phyloP scores from a whole-genome alignment of 2,888 invertebrate species.

The Pandemis heparana region DNA sequence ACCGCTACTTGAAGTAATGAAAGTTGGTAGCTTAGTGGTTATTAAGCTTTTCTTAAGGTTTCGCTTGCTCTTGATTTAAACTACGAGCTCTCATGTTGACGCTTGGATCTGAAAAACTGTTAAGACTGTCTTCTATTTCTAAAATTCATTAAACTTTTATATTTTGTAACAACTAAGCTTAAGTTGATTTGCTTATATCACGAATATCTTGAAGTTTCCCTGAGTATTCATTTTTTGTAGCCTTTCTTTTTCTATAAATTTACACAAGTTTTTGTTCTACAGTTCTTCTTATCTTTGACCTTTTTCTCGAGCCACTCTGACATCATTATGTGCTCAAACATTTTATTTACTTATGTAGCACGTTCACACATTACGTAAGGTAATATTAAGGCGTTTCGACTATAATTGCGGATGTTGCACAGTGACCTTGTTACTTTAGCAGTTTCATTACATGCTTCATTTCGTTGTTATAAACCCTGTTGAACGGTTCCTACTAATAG shows the following conservation, averaged over 20 bases:
- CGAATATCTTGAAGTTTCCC: neutral
- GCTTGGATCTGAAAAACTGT: neutral
- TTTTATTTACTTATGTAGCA: slow-evolving; percentile 35
- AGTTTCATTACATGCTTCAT: slow-evolving; percentile 22
- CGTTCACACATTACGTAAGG: slow-evolving; percentile 30
- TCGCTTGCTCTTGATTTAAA: neutral
- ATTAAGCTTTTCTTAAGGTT: neutral
- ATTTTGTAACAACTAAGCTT: neutral
- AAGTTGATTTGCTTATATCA: neutral
- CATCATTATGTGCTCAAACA: slow-evolving; percentile 37
- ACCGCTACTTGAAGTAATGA: neutral
- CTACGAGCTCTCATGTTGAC: neutral
- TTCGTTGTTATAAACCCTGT: slow-evolving; percentile 28
- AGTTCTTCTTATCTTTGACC: slow-evolving; percentile 28
- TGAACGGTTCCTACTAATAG: slow-evolving; percentile 14
- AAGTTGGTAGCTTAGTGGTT: neutral
- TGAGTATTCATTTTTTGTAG: neutral
- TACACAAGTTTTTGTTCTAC: neutral
- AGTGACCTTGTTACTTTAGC: slow-evolving; percentile 33
- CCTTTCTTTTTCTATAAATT: neutral
- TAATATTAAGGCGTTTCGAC: slow-evolving; percentile 16
- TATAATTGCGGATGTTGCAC: slow-evolving; percentile 42
- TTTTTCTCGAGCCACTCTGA: slow-evolving; percentile 25
- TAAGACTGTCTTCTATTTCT: neutral
- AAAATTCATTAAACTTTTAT: neutral